Percentiles rank a stretch among this genome's conserved stretches.
phyloP scores from a whole-genome alignment of 1,140 invertebrate genomes.

The Asbolus verrucosus region DNA sequence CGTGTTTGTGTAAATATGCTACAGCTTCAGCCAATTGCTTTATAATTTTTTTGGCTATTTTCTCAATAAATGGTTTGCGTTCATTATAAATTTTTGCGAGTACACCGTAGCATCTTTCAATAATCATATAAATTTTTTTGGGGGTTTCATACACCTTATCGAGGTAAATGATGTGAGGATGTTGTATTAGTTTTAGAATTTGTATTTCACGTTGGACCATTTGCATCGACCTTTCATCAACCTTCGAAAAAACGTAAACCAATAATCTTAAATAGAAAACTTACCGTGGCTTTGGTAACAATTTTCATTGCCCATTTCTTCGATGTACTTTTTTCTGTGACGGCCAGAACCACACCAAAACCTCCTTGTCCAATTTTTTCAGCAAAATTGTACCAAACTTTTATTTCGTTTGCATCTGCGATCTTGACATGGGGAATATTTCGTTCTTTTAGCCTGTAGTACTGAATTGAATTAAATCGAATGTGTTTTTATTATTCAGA shows the following conservation, averaged over 20 bases:
- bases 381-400: slow-evolving; percentile 59
- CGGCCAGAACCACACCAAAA: slow-evolving; percentile 68
- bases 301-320: slow-evolving; percentile 69
- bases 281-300: slow-evolving; percentile 69
- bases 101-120: slow-evolving; percentile 68
- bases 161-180: slow-evolving; percentile 69
- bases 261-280: slow-evolving; percentile 4
- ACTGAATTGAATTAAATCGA: slow-evolving; percentile 15
- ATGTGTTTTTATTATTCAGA: slow-evolving; percentile 19
- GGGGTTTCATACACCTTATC: slow-evolving; percentile 69
- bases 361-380: slow-evolving; percentile 67
- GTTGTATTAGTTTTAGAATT: slow-evolving; percentile 69
- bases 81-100: slow-evolving; percentile 64
- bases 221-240: slow-evolving; percentile 62
- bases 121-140: slow-evolving; percentile 66
- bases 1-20: slow-evolving; percentile 70
- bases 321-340: slow-evolving; percentile 63
- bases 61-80: slow-evolving; percentile 64
- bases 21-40: slow-evolving; percentile 67
- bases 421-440: slow-evolving; percentile 59
- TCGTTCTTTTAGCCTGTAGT: slow-evolving; percentile 51
- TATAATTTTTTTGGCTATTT: slow-evolving; percentile 65
- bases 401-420: slow-evolving; percentile 55
- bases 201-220: slow-evolving; percentile 68
- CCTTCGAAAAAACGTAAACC: slow-evolving; percentile 59